Percentiles rank a stretch among this genome's conserved stretches.
Conservation (phyloP, 2,888 invertebrate species). For the Drosophila bunnanda region DNA sequence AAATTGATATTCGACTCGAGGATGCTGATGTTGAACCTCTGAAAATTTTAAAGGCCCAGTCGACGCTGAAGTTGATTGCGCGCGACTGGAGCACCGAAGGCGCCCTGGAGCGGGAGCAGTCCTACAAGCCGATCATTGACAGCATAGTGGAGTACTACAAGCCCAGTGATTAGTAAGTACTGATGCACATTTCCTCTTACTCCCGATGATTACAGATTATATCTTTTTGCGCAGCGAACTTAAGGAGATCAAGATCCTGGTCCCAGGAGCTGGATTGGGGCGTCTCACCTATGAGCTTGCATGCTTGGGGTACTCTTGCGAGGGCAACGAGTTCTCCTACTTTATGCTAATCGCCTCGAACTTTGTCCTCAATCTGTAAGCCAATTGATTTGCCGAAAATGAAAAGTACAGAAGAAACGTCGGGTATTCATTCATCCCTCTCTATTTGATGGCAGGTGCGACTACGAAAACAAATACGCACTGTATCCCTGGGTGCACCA, state of each 20-base stretch:
- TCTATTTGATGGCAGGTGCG: constrained; percentile 60
- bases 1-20: constrained; percentile 56
- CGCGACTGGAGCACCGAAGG: constrained; percentile 98
- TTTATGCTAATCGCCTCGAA: constrained; percentile 99
- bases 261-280: constrained; percentile 98
- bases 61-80: constrained; percentile 97
- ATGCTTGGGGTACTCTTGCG: constrained; percentile 93
- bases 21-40: constrained; percentile 82
- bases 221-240: constrained; percentile 65
- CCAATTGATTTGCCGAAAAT: not conserved
- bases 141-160: constrained; percentile 92
- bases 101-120: constrained; percentile 91
- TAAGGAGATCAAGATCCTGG: constrained; percentile 89
- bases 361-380: constrained; percentile 94
- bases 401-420: not conserved
- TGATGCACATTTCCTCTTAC: not conserved
- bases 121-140: constrained; percentile 95
- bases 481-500: constrained; percentile 98
- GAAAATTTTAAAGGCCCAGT: constrained; percentile 90
- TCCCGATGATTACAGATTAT: not conserved
- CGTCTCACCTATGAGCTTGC: constrained; percentile 97
- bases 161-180: constrained; percentile 86
- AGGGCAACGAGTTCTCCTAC: constrained; percentile 98
- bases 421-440: not conserved
- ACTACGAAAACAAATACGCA: constrained; percentile 89